phyloP scores from a whole-genome alignment of 2,113 vertebrate species.

The Saccopteryx bilineata region DNA sequence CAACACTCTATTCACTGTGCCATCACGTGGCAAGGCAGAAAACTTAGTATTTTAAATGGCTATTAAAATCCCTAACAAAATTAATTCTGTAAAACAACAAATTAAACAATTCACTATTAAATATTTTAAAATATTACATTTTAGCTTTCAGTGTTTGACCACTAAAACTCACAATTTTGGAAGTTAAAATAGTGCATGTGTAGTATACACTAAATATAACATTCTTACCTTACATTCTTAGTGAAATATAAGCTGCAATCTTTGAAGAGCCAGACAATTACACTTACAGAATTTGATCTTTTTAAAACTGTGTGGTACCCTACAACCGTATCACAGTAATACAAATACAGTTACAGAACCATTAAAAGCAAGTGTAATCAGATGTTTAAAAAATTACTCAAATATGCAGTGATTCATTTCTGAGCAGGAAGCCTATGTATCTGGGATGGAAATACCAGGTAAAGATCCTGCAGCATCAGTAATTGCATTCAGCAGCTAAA shows the following conservation, averaged over 20 bases:
- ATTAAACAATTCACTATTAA: not conserved
- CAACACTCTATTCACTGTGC: too few species aligned
- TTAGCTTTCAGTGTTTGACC: not conserved
- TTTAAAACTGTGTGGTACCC: not conserved
- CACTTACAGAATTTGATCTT: not conserved
- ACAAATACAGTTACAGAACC: not conserved
- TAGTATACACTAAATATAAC: not conserved
- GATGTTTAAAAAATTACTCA: not conserved
- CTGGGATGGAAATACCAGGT: not conserved
- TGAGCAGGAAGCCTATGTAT: not conserved
- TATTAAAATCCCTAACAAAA: not conserved
- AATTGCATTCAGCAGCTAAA: not conserved
- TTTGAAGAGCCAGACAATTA: not conserved
- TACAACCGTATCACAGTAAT: not conserved
- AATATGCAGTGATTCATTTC: not conserved
- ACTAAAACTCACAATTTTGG: not conserved
- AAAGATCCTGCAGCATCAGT: not conserved
- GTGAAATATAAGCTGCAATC: not conserved
- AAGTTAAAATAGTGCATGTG: not conserved
- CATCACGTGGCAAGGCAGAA: not conserved
- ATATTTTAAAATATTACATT: not conserved
- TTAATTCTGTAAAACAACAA: not conserved
- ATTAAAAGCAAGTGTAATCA: not conserved
- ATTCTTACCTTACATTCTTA: not conserved
- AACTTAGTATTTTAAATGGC: not conserved